Evolutionary conservation across 2,797 vertebrate species (phyloP), one percentile per base, ranked within the genome.

Genomic region (Coregonus sp.): DNA sequence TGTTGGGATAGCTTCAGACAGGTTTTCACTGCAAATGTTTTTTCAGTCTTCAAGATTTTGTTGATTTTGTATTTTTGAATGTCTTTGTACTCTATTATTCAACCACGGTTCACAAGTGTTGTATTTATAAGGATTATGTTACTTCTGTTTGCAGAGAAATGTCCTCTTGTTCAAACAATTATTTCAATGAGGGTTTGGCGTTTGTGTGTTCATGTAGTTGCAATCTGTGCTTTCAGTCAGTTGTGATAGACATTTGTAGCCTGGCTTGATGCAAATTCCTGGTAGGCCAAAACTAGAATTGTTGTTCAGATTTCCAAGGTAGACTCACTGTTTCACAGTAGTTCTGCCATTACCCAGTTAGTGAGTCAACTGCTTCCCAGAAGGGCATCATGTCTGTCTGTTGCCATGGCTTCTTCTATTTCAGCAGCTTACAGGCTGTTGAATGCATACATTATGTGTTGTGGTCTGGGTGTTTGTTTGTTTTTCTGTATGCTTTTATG

Each of bases 301-400:
- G 61, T 29, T 65, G 61, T 65, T 65, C 61, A 65, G 61, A 25
- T 65, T 65, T 63, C 20, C 20, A 9, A 63, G 61, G 61, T 63
- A 63, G 61, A 65, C 56, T 59, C 16, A 59, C 56, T 59, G 56
- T 59, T 59, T 59, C 56, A 18, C 56, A 59, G 56, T 59, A 20
- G 40, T 47, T 47, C 40, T 47, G 9, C 56, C 56, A 59, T 59
- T 59, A 59, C 56, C 56, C 56, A 18, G 56, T 18, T 47, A 18
- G 56, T 61, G 25, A 33, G 65, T 67, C 25, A 18, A 59, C 56
- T 20, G 16, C 25, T 65, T n/a, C 61, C 25, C 25, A 31, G 61
- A 20, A 25, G 25, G 25, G 9, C 11, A 3, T 65, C 25, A 31
- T 18, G 4, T 18, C 25, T 67, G 65, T 67, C 31, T 67, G 65